Evolutionary conservation across 2,113 vertebrate species (phyloP), one percentile per base, ranked within the genome.

Genomic region (Rhegmatorhina hoffmannsi): DNA sequence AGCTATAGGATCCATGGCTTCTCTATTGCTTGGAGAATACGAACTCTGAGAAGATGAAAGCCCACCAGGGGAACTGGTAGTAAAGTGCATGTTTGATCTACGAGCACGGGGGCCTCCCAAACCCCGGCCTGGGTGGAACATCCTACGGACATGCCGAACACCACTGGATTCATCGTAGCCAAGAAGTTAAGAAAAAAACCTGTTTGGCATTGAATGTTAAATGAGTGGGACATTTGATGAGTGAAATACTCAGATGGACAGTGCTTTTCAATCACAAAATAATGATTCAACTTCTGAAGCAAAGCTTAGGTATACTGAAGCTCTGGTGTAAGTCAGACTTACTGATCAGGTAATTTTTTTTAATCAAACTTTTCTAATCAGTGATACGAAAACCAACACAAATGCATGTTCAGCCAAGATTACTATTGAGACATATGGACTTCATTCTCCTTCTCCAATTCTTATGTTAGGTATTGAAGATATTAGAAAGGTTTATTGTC

Each of bases 81-180:
- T 99, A 99, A 99, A 99, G 99, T 99, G 99, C 99, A 99, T 99
- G 98, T 99, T 99, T 98, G 99, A 99, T 97, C 99, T 98, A 92
- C 99, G 99, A 68, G 99, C 99, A 91, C 99, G 98, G 91, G 99
- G 99, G 77, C 99, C 99, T 64, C 99, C 99, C 94, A 99, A 96
- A 46, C 99, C 99, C 89, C 99, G 98, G 38, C 99, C 99, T 53
- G 99, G 99, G 98, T 99, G 99, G 97, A 99, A 99, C 99, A 99
- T 99, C 98, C 99, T 98, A 97, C 99, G 99, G 96, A 99, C 99
- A 40, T 99, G 99, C 94, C 99, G 99, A 96, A 99, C 99, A 72
- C 99, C 99, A 97, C 99, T 99, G 97, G 99, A 99, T 98, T 99
- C 99, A 95, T 99, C 99, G 59, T 99, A 91, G 96, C 83, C 59